phyloP scores from a whole-genome alignment of 2,797 vertebrate species.

The Manis javanica region DNA sequence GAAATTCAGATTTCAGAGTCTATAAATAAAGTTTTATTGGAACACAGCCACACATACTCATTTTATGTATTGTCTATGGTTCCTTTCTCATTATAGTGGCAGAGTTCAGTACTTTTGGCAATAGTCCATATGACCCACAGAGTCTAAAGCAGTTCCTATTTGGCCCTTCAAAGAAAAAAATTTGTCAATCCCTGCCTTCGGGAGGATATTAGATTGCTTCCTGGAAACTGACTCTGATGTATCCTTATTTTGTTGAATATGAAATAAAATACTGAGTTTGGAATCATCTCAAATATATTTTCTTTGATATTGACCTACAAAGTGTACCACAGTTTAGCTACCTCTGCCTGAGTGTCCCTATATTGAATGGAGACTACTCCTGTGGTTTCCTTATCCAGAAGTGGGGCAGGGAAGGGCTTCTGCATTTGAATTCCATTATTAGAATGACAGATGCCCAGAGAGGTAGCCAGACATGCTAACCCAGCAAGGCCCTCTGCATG shows the following conservation, averaged over 20 bases:
- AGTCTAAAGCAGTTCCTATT: not conserved
- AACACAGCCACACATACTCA: not conserved
- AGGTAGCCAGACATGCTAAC: not conserved
- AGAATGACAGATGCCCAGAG: not conserved
- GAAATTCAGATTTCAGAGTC: not conserved
- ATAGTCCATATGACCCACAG: not conserved
- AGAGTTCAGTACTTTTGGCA: not conserved
- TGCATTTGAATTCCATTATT: not conserved
- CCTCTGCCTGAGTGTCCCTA: not conserved
- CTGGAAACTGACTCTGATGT: not conserved
- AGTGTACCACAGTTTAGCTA: not conserved
- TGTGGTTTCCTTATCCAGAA: not conserved
- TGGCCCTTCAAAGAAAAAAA: not conserved
- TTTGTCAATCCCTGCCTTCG: not conserved
- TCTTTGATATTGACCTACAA: constrained; percentile 25
- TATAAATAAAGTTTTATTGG: not conserved
- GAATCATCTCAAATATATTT: not conserved
- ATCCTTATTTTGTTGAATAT: not conserved
- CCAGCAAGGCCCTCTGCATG: not conserved
- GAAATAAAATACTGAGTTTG: not conserved
- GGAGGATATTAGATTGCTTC: not conserved
- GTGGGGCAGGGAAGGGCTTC: not conserved
- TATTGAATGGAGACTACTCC: not conserved
- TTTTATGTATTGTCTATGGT: not conserved
- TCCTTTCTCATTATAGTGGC: not conserved